phyloP scores from a whole-genome alignment of 2,888 invertebrate species.

The Dasysyrphus albostriatus region DNA sequence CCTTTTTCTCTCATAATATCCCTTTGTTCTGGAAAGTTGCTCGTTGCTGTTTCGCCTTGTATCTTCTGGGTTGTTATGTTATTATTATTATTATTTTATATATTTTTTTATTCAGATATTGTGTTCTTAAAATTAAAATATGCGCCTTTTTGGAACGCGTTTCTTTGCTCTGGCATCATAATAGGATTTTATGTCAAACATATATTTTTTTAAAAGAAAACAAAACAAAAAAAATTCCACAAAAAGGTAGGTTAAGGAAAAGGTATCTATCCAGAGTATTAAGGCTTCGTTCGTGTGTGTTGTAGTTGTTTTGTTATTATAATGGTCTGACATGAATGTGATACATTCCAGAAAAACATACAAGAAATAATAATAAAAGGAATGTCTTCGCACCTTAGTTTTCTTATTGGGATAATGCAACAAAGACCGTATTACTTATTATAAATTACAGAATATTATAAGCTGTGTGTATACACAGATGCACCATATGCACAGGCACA shows the following conservation, averaged over 20 bases:
- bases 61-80: conserved; percentile 58
- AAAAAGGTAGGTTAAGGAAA: conserved; percentile 74
- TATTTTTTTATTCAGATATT: conserved; percentile 44
- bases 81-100: conserved; percentile 46
- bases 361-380: conserved; percentile 79
- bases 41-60: conserved; percentile 48
- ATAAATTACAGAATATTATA: conserved; percentile 75
- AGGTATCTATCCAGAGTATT: conserved; percentile 37
- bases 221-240: neutral
- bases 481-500: conserved; percentile 42
- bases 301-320: conserved; percentile 79
- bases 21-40: conserved; percentile 65
- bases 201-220: conserved; percentile 12
- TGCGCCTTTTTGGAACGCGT: conserved; percentile 54
- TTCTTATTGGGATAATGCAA: conserved; percentile 65
- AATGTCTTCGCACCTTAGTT: conserved; percentile 77
- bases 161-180: conserved; percentile 52
- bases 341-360: conserved; percentile 78
- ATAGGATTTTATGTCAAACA: conserved; percentile 65
- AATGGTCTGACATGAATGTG: conserved; percentile 80
- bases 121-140: conserved; percentile 72
- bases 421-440: conserved; percentile 75
- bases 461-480: conserved; percentile 52
- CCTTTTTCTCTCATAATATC: conserved; percentile 53
- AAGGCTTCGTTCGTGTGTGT: conserved; percentile 70